Conservation (phyloP, 2,113 vertebrate species). For the Sinocyclocheilus anshuiensis region DNA sequence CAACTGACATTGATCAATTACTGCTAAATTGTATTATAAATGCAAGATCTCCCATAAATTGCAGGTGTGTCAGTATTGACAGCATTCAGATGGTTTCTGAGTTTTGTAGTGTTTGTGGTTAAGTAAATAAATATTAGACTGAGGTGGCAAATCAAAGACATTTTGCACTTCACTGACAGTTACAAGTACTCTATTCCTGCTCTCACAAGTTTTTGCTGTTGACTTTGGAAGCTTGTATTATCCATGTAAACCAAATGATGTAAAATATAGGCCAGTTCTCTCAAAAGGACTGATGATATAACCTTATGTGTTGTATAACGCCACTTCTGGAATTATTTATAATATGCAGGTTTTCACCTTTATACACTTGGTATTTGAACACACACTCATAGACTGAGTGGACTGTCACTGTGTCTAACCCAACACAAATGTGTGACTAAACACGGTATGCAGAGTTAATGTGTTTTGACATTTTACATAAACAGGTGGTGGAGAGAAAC, state of each 20-base stretch:
- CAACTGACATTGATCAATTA: background rate
- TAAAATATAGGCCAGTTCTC: conserved; percentile 1
- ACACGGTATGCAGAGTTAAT: conserved; percentile 30
- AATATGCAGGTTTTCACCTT: background rate
- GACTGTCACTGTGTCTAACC: conserved; percentile 46
- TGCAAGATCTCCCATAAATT: background rate
- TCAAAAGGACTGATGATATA: background rate
- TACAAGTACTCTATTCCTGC: background rate
- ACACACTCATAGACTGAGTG: background rate
- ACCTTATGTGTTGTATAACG: background rate
- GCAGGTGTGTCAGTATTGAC: background rate
- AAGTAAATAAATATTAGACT: background rate
- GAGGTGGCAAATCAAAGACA: background rate
- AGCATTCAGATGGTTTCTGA: too few relatives aligned
- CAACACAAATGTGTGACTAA: conserved; percentile 56
- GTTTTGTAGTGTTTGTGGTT: background rate
- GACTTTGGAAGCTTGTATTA: background rate
- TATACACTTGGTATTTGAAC: background rate
- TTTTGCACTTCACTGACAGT: background rate
- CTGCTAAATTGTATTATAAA: background rate
- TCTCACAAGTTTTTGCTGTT: background rate
- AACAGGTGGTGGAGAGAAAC: conserved; percentile 65
- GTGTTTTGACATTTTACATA: conserved; percentile 59
- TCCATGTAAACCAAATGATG: background rate
- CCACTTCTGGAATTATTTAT: background rate